These are phyloP conservation scores for Australoheros facetus DNA, from an alignment of 2,797 vertebrate genomes.

Conservation along the genomic window DNA sequence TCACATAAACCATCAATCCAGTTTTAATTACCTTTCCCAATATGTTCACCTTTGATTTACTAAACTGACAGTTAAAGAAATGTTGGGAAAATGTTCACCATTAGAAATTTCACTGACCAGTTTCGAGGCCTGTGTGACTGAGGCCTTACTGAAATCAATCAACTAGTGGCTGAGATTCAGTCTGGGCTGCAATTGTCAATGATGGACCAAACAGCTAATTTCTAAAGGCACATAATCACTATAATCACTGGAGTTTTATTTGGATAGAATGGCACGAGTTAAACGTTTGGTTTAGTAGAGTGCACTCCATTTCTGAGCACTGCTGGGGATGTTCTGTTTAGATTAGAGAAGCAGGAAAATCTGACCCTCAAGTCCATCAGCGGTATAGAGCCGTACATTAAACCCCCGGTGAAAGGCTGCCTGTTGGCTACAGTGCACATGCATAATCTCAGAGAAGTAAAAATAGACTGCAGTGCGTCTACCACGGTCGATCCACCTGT, in stretches of 20 bases:
- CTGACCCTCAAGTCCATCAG: constrained; percentile 43
- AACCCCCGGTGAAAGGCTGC: constrained; percentile 32
- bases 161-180: background rate
- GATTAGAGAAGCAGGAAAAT: constrained; percentile 57
- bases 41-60: fast-evolving
- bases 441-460: constrained; percentile 39
- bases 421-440: constrained; percentile 27
- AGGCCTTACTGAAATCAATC: background rate
- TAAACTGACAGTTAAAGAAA: background rate
- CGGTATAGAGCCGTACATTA: constrained; percentile 11
- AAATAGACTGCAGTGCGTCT: constrained; percentile 47
- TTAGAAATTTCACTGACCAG: background rate
- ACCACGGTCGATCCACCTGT: constrained; percentile 63
- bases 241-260: background rate
- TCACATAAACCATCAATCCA: background rate
- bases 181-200: fast-evolving
- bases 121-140: background rate
- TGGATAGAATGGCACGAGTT: constrained; percentile 16
- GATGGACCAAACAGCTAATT: background rate
- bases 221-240: background rate
- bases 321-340: constrained; percentile 54
- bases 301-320: background rate
- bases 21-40: background rate
- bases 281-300: constrained; percentile 22
- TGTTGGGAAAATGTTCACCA: background rate